A percentile compares a stretch with the other conserved stretches of the same genome.
phyloP scores from a whole-genome alignment of 2,113 vertebrate species.

The Cochlearius cochlearius region DNA sequence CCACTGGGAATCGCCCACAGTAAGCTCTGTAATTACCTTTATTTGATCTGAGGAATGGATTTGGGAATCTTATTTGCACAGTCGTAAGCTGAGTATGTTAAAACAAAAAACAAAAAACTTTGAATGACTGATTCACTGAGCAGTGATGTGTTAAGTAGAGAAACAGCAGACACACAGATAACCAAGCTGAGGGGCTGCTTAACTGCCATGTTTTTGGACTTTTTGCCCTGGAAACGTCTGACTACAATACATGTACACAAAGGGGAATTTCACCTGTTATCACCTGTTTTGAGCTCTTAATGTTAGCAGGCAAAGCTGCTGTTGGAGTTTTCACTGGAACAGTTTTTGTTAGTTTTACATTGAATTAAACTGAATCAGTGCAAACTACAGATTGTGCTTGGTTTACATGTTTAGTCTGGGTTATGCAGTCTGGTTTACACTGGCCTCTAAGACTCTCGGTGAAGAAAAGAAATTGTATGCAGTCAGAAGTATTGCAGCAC shows the following conservation, averaged over 20 bases:
- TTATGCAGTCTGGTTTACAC: background rate
- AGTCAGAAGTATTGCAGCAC: background rate
- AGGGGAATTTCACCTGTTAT: background rate
- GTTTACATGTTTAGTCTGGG: background rate
- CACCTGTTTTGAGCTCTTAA: background rate
- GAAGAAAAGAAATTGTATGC: background rate
- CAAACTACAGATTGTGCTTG: background rate
- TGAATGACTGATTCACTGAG: constrained; percentile 1
- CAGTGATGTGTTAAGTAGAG: background rate
- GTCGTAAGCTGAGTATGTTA: constrained; percentile 45
- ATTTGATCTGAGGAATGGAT: constrained; percentile 70
- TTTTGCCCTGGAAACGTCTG: background rate
- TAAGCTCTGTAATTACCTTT: constrained; percentile 76
- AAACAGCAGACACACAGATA: background rate
- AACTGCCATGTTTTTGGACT: background rate
- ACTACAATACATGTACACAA: accelerated
- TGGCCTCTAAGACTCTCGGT: background rate
- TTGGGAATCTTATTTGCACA: constrained; percentile 63
- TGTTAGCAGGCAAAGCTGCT: background rate
- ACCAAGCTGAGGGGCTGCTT: background rate
- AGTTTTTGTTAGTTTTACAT: background rate
- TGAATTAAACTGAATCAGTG: background rate
- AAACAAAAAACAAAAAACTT: background rate
- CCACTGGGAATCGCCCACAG: constrained; percentile 78
- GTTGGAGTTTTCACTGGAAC: background rate